Evolutionary conservation across 1,140 invertebrate species (phyloP), one percentile per base, ranked within the genome.

Genomic region (Acromyrmex charruanus): DNA sequence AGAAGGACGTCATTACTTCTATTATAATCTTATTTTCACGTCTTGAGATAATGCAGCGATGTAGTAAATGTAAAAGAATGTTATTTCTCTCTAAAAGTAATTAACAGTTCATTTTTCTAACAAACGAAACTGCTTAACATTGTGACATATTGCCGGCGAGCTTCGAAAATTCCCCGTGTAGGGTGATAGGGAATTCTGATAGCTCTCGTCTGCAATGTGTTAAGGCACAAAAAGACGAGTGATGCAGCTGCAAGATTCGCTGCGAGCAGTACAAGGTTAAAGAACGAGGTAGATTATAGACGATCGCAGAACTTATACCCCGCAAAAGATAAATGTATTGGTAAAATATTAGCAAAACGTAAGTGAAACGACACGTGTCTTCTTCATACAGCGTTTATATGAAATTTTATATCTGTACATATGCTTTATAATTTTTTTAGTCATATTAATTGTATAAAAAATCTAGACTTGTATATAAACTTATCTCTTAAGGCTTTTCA

Each of bases 121-220:
- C 68, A 61, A 84, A 84, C 69, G 39, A 63, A 84, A 84, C 55
- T 84, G 69, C 55, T 84, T 74, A 74, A 74, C 39, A 28, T 21
- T 84, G 69, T 74, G 74, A 74, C 80, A 74, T 84, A 75, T 84
- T 84, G 80, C 80, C 69, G 55, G 80, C 80, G 80, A 39, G 69
- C 55, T 61, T 74, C 49, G 80, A 61, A n/a, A 74, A 84, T 84
- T 63, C 55, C 4, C 69, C 25, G 25, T 61, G 69, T 51, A 21
- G 80, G 31, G 55, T 39, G 71, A 74, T 84, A 82, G 35, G 25
- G 69, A 82, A 82, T 82, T 74, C 39, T 82, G 80, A 68, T 82
- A 82, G 80, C 80, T 84, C 80, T 84, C 80, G 80, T 63, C 39
- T 63, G 80, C 80, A 84, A 84, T 84, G 80, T 84, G 80, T 84